A percentile compares a stretch with the other conserved stretches of the same genome.
Evolutionary conservation across 2,113 vertebrate genomes (phyloP).

Genomic region (Aspidoscelis tigris): DNA sequence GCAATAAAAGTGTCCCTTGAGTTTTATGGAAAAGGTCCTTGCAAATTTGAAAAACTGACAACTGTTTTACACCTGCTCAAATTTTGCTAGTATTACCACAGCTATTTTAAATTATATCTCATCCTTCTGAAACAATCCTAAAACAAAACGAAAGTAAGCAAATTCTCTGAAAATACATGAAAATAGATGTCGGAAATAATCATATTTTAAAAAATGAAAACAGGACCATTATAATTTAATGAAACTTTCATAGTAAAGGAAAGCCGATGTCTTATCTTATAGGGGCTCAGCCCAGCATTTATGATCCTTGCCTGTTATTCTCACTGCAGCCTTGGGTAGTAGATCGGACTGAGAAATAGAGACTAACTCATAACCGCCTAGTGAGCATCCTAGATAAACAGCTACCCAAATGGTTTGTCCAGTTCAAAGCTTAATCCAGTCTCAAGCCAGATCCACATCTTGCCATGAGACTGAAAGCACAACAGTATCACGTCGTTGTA

Average conservation of each 20-base stretch:
- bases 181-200: too few relatives aligned
- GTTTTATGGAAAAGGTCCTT: neutral
- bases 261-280: neutral
- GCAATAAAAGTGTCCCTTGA: neutral
- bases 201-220: too few relatives aligned
- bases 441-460: neutral
- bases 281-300: too few relatives aligned
- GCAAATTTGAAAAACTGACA: neutral
- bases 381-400: too few relatives aligned
- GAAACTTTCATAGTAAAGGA: neutral
- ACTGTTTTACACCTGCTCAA: neutral
- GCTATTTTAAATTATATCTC: neutral
- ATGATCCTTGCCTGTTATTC: too few relatives aligned
- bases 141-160: neutral
- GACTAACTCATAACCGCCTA: too few relatives aligned
- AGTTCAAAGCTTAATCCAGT: neutral
- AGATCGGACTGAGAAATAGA: too few relatives aligned
- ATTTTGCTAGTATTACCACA: neutral
- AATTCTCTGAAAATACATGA: neutral
- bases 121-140: neutral
- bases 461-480: too few relatives aligned
- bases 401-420: neutral
- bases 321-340: too few relatives aligned
- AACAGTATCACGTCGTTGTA: too few relatives aligned
- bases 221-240: too few relatives aligned